Evolutionary conservation across 2,797 vertebrate genomes (phyloP).

Genomic region (Sebastes paucispinis): DNA sequence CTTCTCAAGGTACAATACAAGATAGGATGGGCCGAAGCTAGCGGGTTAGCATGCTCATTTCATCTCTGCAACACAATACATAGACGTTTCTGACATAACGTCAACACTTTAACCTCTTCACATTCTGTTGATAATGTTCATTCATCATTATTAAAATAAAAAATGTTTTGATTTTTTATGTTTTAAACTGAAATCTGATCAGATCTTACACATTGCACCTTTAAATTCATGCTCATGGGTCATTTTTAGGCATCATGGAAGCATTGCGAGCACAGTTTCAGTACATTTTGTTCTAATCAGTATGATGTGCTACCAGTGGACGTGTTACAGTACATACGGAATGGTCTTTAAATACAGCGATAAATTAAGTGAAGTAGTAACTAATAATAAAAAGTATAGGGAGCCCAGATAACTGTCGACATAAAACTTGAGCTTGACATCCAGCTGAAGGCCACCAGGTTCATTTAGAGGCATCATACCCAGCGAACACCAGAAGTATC

Average conservation of each 20-base stretch:
- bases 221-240: too few species aligned
- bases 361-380: background rate
- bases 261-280: background rate
- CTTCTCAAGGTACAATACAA: too few species aligned
- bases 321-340: background rate
- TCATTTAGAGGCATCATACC: background rate
- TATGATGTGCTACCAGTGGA: background rate
- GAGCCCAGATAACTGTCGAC: background rate
- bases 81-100: too few species aligned
- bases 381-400: background rate
- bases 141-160: too few species aligned
- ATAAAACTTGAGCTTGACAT: background rate
- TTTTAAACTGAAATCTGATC: background rate
- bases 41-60: too few species aligned
- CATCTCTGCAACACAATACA: too few species aligned
- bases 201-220: background rate
- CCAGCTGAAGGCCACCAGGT: background rate
- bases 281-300: background rate
- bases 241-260: background rate
- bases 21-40: too few species aligned
- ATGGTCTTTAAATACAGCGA: background rate
- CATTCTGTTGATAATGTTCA: too few species aligned
- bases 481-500: constrained; percentile 6
- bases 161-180: background rate
- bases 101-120: too few species aligned